Evolutionary conservation across 2,888 invertebrate species (phyloP).

Genomic region (Mermis nigrescens): DNA sequence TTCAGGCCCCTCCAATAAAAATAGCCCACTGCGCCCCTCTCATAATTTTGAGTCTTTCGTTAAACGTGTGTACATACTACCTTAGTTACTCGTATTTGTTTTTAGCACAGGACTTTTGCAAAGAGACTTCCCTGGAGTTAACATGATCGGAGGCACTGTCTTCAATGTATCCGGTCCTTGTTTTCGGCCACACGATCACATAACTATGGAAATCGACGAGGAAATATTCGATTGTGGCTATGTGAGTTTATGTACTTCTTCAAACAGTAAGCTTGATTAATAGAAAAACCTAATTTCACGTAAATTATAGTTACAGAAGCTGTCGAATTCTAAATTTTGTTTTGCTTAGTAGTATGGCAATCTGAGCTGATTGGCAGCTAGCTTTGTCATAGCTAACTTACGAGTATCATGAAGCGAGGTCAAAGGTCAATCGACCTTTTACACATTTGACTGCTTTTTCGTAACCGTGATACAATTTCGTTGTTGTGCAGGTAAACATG

Average conservation of each 20-base stretch:
- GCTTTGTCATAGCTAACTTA: no score
- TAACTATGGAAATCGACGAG: constrained; percentile 10
- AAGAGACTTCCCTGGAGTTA: neutral
- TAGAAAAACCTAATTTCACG: no score
- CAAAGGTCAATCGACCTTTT: neutral
- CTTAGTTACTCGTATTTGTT: no score
- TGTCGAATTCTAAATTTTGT: no score
- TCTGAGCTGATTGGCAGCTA: no score
- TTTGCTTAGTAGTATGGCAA: no score
- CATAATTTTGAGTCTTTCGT: no score
- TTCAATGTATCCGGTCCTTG: constrained; percentile 11
- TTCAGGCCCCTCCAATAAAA: neutral
- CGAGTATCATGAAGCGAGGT: no score
- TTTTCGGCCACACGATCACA: constrained; percentile 4
- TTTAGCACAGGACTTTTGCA: neutral
- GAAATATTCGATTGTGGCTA: constrained; percentile 5
- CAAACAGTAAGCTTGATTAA: no score
- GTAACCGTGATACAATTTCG: neutral
- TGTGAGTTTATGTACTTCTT: no score
- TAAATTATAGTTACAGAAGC: no score
- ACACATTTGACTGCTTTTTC: neutral
- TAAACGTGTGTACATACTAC: no score
- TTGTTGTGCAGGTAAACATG: constrained; percentile 9
- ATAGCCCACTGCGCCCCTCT: neutral
- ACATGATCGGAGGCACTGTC: constrained; percentile 8